Conservation (phyloP, 2,888 invertebrate species). For the Drosophila aldrichi region DNA sequence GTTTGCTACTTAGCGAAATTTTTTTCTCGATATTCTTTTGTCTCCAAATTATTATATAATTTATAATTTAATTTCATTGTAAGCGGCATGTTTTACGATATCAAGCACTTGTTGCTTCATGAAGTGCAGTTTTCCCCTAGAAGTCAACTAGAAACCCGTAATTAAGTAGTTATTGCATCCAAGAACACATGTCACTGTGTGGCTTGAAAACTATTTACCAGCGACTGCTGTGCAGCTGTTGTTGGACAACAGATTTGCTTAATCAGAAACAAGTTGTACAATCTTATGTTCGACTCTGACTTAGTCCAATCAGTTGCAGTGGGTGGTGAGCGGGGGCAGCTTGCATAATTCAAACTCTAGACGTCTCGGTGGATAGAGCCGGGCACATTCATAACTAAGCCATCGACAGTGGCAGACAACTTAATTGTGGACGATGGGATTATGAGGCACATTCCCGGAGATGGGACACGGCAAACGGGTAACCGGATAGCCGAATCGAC, state of each 20-base stretch:
- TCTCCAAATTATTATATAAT: too few species aligned
- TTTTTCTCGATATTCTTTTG: too few species aligned
- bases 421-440: conserved; percentile 46
- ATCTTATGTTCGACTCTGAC: conserved; percentile 48
- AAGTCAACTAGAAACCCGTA: background rate
- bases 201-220: background rate
- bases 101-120: background rate
- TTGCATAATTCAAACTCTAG: background rate
- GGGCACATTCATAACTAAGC: conserved; percentile 57
- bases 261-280: conserved; percentile 45
- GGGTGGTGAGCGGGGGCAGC: too few species aligned
- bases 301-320: conserved; percentile 28
- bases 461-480: conserved; percentile 18
- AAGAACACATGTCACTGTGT: conserved; percentile 1
- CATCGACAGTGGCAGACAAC: conserved; percentile 41
- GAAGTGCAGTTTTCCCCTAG: too few species aligned
- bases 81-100: background rate
- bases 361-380: conserved; percentile 8
- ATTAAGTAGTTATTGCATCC: conserved; percentile 8
- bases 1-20: too few species aligned
- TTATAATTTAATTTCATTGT: background rate
- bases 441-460: conserved; percentile 26
- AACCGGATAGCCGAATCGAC: background rate
- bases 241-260: conserved; percentile 34
- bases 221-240: conserved; percentile 24